Base-by-base conservation (phyloP, 2,888 invertebrate genomes). In the Choreutis nemorana region DNA sequence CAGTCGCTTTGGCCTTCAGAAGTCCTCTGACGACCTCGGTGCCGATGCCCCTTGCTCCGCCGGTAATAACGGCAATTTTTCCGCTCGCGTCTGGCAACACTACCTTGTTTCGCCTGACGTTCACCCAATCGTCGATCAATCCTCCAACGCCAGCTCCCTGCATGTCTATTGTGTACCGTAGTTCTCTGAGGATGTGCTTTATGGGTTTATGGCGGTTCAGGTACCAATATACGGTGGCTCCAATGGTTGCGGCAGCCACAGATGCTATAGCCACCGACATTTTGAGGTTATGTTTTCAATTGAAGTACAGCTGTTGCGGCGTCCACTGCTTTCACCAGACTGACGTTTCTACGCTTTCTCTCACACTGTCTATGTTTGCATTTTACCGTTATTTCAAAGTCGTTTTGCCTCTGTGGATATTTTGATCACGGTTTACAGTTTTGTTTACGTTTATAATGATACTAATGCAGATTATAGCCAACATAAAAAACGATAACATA, bases 21-120 rank as follows among this genome's bases (percentile, higher is more conserved):
- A 94, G 71, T 65, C 87, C 87, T 57, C 85, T 85, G 14, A 91
- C 86, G 11, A 92, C 86, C 67, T 87, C 85, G 12, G 83, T 66
- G 6, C 94, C 94, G 45, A 94, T 92, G 21, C 94, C 94, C 42
- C 91, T 82, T 32, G 91, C 87, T 2, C 94, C 94, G 25, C 94
- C 94, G 6, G 94, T 94, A 35, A 94, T 84, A 29, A 94, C 84
- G 34, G 90, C 93, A 32, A 90, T 73, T 68, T 86, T 84, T 30
- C 83, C 87, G 21, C 78, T 77, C 51, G 85, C 84, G 30, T 81
- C 81, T 43, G 83, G 81, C 45, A 87, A 72, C 51, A 82, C 89
- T 65, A 82, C 44, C 58, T 75, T 83, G 60, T 87, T 87, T 36
- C 71, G 61, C 34, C 68, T 60, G 14, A 75, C 62, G 49, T 81